Evolutionary conservation across 2,888 invertebrate species (phyloP).

Genomic region (Yponomeuta sedellus): DNA sequence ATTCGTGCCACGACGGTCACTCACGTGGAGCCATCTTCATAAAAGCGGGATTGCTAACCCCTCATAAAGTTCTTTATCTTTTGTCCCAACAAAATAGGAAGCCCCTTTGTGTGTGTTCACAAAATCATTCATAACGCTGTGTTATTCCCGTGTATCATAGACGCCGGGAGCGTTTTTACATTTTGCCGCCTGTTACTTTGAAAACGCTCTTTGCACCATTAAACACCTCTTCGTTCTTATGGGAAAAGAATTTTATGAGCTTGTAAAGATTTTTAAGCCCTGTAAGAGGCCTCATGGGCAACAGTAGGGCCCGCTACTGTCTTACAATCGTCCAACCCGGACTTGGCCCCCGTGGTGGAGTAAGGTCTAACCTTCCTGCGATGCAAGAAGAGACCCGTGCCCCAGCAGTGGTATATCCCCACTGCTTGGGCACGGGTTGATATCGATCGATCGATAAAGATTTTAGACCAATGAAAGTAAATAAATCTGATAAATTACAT

Average conservation of each 20-base stretch:
- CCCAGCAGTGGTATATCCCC: no score
- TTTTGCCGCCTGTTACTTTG: not conserved
- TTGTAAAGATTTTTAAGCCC: not conserved
- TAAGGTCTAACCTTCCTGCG: no score
- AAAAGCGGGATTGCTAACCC: constrained; percentile 23
- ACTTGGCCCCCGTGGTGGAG: no score
- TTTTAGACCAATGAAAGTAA: not conserved
- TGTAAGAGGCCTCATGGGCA: no score
- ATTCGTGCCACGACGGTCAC: constrained; percentile 17
- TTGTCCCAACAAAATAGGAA: constrained; percentile 16
- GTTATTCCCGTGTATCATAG: not conserved
- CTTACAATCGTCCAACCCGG: no score
- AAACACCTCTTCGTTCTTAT: not conserved
- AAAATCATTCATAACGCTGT: constrained; percentile 11
- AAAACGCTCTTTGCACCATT: not conserved
- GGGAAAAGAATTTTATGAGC: not conserved
- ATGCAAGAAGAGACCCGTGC: no score
- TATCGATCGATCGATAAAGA: no score
- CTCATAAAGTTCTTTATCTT: constrained; percentile 27
- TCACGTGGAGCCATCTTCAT: constrained; percentile 19
- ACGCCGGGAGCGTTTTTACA: not conserved
- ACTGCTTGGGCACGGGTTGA: no score
- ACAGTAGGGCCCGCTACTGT: no score
- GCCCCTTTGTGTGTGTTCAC: constrained; percentile 11
- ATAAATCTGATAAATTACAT: no score